Evolutionary conservation across 2,888 invertebrate species (phyloP), one percentile per base, ranked within the genome.

Genomic region (Teleiodes luculella): DNA sequence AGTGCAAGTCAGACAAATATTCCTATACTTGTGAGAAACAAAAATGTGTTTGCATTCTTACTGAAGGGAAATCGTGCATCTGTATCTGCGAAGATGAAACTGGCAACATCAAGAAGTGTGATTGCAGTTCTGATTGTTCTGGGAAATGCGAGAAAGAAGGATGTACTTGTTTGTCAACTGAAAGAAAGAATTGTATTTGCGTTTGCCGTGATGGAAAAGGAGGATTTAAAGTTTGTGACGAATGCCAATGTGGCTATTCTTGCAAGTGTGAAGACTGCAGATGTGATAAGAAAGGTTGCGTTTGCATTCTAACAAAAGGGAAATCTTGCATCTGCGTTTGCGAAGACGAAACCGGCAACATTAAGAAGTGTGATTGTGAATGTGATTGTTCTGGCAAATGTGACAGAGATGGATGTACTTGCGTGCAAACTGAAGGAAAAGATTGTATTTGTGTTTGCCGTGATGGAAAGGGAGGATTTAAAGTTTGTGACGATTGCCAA

Each of bases 11-110:
- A 6, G 24, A 24, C 24, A 24, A 24, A 24, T 24, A 3, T 24
- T 24, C 24, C 6, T 24, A 24, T 6, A 6, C 6, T 24, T 24
- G 24, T 6, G 24, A 24, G 6, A 24, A 24, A 6, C 3, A 24
- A 24, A 6, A 6, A 3, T 81, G 82, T 56, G 56, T 70, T 53
- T 82, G 78, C 56, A 66, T 77, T 11, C 52, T 53, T 0, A 74
- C 75, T 10, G 58, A 60, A 3, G 71, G 72, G 1, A 63, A 63
- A 8, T 33, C 57, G 35, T 70, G 67, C 59, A 53, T 68, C 10
- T 71, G 72, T 20, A 55, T 67, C 8, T 70, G 67, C 54, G 52
- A 53, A 0, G 65, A 75, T 3, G 64, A 62, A 4, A 59, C 68
- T 1, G 64, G 65, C 0, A 61, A 63, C 1, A 64, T 70, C 6